Evolutionary conservation across 2,113 vertebrate genomes (phyloP).

Genomic region (Neodon shergylaensis): DNA sequence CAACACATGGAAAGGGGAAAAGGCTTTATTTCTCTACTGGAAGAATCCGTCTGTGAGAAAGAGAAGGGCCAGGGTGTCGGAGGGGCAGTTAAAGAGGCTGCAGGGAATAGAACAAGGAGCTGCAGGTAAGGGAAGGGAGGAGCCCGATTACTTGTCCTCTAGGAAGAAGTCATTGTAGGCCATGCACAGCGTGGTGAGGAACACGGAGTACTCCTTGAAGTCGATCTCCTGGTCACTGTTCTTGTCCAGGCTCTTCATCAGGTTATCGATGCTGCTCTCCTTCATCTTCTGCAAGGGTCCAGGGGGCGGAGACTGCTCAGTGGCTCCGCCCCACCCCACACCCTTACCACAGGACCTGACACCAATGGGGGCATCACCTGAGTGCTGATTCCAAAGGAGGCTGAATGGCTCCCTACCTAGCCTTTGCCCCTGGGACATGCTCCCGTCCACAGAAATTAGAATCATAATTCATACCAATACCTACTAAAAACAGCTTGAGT

Average conservation of each 20-base stretch:
- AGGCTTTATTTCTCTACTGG: slow-evolving; percentile 64
- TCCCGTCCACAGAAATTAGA: background rate
- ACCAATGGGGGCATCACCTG: background rate
- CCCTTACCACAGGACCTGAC: background rate
- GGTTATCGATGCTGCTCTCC: slow-evolving; percentile 58
- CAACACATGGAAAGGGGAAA: background rate
- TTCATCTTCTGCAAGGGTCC: slow-evolving; percentile 70
- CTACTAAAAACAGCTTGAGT: background rate
- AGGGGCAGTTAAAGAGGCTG: background rate
- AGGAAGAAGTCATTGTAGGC: slow-evolving; percentile 79
- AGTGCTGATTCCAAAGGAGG: background rate
- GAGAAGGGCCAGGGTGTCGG: fast-evolving
- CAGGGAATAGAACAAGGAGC: background rate
- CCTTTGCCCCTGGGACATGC: background rate
- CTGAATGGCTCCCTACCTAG: background rate
- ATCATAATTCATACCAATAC: background rate
- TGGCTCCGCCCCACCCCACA: background rate
- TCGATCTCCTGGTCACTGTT: slow-evolving; percentile 79
- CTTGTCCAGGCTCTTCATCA: slow-evolving; percentile 80
- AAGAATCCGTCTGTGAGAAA: background rate
- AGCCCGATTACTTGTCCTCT: slow-evolving; percentile 39
- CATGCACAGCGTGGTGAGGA: slow-evolving; percentile 77
- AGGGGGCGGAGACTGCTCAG: background rate
- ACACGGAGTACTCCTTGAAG: slow-evolving; percentile 80
- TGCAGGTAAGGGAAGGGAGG: too few relatives aligned